These are phyloP conservation scores for Pelagia noctiluca DNA, from an alignment of 30 jellyfish, hydroid and myxozoan genomes.

Conservation along the genomic window DNA sequence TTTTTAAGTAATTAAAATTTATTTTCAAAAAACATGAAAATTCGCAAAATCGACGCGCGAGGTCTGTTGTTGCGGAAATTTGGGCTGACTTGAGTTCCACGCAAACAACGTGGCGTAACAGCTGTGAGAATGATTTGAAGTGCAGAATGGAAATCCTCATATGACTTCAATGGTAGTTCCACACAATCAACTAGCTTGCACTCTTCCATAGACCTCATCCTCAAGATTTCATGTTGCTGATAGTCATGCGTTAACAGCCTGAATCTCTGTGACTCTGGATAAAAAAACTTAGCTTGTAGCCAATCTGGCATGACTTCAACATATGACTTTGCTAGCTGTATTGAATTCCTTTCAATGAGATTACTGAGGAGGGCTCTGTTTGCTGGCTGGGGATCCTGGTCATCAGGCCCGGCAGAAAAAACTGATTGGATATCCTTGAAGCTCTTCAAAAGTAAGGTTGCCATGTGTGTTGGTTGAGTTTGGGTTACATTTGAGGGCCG, in stretches of 20 bases:
- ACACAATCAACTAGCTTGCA: conserved; percentile 25
- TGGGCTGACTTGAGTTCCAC: no score
- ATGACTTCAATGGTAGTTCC: conserved; percentile 47
- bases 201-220: conserved; percentile 26
- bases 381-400: conserved; percentile 16
- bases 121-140: no score
- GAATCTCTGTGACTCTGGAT: conserved; percentile 4
- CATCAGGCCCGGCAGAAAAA: conserved; percentile 11
- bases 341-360: not conserved
- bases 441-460: conserved; percentile 26
- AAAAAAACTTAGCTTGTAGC: conserved; percentile 21
- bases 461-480: conserved; percentile 30
- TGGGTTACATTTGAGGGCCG: conserved; percentile 9
- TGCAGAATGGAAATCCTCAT: conserved; percentile 16
- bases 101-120: no score
- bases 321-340: conserved; percentile 8
- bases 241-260: conserved; percentile 22
- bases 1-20: no score
- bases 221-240: conserved; percentile 22
- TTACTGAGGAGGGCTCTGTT: not conserved
- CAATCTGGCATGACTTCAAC: conserved; percentile 38
- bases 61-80: no score
- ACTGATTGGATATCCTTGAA: conserved; percentile 6
- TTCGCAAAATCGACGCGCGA: no score
- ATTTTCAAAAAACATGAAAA: no score